A percentile compares a stretch with the other conserved stretches of the same genome.
Conservation (phyloP, 2,113 vertebrate species). For the Hydrochoerus hydrochaeris region DNA sequence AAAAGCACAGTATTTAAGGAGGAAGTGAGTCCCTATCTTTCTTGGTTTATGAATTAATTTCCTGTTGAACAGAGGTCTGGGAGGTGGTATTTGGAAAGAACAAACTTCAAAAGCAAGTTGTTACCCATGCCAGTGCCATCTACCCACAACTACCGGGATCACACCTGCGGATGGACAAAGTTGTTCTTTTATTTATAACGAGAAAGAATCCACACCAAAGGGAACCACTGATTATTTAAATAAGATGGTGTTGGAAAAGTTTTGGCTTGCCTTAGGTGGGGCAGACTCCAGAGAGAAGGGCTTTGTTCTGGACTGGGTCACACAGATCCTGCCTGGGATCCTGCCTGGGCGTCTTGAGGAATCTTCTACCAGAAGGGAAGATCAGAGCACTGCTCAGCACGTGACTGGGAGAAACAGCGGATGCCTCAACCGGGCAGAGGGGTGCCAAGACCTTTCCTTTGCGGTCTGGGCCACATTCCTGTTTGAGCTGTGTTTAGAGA, state of each 20-base stretch:
- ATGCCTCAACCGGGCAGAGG: too few relatives aligned
- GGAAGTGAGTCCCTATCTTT: background rate
- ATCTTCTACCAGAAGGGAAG: background rate
- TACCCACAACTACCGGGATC: background rate
- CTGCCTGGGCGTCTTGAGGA: background rate
- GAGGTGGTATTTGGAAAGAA: background rate
- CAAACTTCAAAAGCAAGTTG: background rate
- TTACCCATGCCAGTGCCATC: too few relatives aligned
- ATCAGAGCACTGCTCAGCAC: background rate
- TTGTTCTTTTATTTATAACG: background rate
- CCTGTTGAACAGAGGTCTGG: background rate
- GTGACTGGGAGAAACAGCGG: accelerated
- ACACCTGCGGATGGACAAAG: background rate
- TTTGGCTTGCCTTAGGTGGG: background rate
- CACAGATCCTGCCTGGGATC: background rate
- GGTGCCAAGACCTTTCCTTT: too few relatives aligned
- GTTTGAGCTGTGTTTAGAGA: background rate
- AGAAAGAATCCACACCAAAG: too few relatives aligned
- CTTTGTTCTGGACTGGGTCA: background rate
- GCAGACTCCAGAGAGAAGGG: background rate
- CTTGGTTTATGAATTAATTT: background rate
- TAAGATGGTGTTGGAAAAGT: background rate
- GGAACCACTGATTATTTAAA: background rate
- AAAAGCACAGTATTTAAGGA: background rate
- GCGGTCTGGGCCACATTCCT: background rate